phyloP scores from a whole-genome alignment of 1,140 invertebrate species.

The Euura lappo region DNA sequence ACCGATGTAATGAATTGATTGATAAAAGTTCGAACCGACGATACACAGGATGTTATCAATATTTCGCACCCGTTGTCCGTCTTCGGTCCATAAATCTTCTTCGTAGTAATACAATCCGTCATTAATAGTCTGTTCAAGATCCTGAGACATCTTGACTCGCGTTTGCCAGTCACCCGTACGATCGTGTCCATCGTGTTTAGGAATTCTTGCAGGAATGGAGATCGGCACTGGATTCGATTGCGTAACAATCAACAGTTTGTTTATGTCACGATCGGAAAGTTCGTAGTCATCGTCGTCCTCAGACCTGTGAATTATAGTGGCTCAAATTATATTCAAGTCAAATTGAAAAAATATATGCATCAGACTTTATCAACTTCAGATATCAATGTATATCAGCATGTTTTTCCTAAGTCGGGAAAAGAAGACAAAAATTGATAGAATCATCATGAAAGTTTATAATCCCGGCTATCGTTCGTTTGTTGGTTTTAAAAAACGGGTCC shows the following conservation, averaged over 20 bases:
- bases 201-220: slow-evolving; percentile 60
- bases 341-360: slow-evolving; percentile 13
- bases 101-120: slow-evolving; percentile 96
- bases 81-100: slow-evolving; percentile 81
- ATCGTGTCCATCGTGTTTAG: slow-evolving; percentile 89
- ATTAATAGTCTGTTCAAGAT: slow-evolving; percentile 92
- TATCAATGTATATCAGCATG: slow-evolving; percentile 21
- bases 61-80: slow-evolving; percentile 46
- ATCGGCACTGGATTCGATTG: slow-evolving; percentile 67
- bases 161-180: slow-evolving; percentile 85
- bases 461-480: background rate
- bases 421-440: slow-evolving; percentile 38
- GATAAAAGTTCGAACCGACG: too few relatives aligned
- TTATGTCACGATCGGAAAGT: slow-evolving; percentile 90
- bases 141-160: slow-evolving; percentile 90
- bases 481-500: slow-evolving; percentile 17
- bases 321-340: slow-evolving; percentile 21
- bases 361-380: slow-evolving; percentile 18
- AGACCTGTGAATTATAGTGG: slow-evolving; percentile 60
- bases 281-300: slow-evolving; percentile 85
- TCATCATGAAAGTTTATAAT: slow-evolving; percentile 28
- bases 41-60: background rate
- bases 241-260: slow-evolving; percentile 95
- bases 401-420: slow-evolving; percentile 44
- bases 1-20: too few relatives aligned